Evolutionary conservation across 1,140 invertebrate species (phyloP), one percentile per base, ranked within the genome.

Genomic region (Aphaenogaster ashmeadi): DNA sequence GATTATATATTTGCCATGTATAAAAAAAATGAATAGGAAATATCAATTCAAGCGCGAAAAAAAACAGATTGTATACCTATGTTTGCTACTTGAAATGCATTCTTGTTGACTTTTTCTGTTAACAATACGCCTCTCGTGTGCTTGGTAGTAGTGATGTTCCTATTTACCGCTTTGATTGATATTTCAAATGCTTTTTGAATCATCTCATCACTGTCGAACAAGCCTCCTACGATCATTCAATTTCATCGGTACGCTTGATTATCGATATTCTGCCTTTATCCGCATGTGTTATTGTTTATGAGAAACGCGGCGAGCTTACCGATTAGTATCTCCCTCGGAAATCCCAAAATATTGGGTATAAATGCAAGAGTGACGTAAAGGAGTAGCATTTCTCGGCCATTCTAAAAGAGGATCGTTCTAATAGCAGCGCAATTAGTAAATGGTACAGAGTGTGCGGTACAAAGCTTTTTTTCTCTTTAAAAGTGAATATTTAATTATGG

Each of bases 141-240:
- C 3, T 81, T 56, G 52, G 58, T 66, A 9, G 27, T 13, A 62
- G 87, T 72, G 9, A 87, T 87, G 21, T 92, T 88, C 56, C 27
- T 91, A 44, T 93, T 92, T 21, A 91, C 77, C 11, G 88, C 18
- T 60, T 81, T 81, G 27, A 87, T 58, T 36, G 91, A 90, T 38
- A 90, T 58, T 38, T 92, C 79, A 64, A 93, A 92, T 2, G 87
- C 84, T 80, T 78, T 89, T 72, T 89, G 56, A 41, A 92, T 71
- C 21, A 47, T 56, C 9, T 91, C 83, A 52, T 92, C 88, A 9
- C 75, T 75, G 6, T 93, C 92, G 50, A 93, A 92, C 27, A 93
- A 58, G 66, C 89, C 92, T 5, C 92, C 92, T 93, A 58, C 58
- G 44, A 81, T 78, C 13, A 52, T 83, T 72, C 9, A 54, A 66